Base-by-base conservation (phyloP, 1,140 invertebrate species). In the Tetramorium simillimum region DNA sequence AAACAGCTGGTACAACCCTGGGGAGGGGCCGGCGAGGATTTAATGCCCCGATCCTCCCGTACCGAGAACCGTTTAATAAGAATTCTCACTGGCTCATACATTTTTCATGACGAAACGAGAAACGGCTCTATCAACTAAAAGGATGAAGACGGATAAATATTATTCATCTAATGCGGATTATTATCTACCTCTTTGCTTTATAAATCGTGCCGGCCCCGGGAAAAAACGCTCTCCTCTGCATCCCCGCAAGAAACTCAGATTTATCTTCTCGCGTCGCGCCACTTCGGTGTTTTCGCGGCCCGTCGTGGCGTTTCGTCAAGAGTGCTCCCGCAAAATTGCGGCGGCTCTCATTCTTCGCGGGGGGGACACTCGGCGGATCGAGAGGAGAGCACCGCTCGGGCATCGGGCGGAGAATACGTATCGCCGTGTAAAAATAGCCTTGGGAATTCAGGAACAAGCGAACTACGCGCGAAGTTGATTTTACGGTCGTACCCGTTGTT, bases 121-220 rank as follows among this genome's bases (percentile, higher is more conserved):
- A 56, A 70, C 77, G 46, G 49, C 63, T 53, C 62, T 69, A 81
- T 70, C 65, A 56, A 56, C 63, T 81, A 40, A 81, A 70, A 70
- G 63, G 51, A 81, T 81, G 78, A 81, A 81, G 78, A 81, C 58
- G 78, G 78, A 81, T 81, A 81, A 81, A 70, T 81, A 81, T 81
- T 70, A 70, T 81, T 70, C 49, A 40, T 28, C 33, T 81, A 78
- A 78, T 63, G 21, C 65, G 63, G 49, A 43, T 81, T 43, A 81
- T 81, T 70, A 56, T 81, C n/a, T 70, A 9, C 7, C 16, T 70
- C 33, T 65, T 65, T 78, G 53, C 43, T 70, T 70, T 56, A 81
- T 43, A 70, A 81, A 12, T 67, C 58, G 21, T 21, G 51, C 51
- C 49, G 18, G 10, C 46, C n/a, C n/a, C n/a, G n/a, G 49, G 43